Conservation (phyloP, 2,113 vertebrate species). For the Hirundichthys speculiger region DNA sequence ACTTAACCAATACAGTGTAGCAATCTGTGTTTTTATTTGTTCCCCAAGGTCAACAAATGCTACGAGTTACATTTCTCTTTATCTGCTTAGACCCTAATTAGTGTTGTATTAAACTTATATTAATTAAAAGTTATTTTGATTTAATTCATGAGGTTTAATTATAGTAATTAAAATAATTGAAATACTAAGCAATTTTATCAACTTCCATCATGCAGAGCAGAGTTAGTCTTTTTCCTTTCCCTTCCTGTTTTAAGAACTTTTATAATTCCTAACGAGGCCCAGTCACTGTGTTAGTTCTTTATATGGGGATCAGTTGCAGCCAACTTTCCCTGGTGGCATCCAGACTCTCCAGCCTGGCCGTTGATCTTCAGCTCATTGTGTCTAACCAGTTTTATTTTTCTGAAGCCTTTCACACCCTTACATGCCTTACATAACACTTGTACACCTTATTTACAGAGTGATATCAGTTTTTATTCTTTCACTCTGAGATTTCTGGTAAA, state of each 20-base stretch:
- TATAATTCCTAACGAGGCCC: constrained; percentile 46
- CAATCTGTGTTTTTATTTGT: background rate
- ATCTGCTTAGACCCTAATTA: background rate
- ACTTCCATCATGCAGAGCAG: constrained; percentile 11
- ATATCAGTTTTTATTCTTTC: constrained; percentile 9
- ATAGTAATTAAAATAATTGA: too few species aligned
- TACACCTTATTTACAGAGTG: constrained; percentile 32
- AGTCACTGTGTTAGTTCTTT: constrained; percentile 36
- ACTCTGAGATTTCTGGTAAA: constrained; percentile 20
- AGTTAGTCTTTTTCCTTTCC: constrained; percentile 23
- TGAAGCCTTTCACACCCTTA: constrained; percentile 31
- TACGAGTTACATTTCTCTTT: background rate
- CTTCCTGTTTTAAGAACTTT: constrained; percentile 14
- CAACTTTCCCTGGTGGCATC: constrained; percentile 17
- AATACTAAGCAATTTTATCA: background rate
- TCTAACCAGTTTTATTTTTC: constrained; percentile 19
- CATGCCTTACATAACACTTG: constrained; percentile 13
- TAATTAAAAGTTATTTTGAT: too few species aligned
- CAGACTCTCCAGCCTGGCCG: constrained; percentile 8
- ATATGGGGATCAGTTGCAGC: constrained; percentile 36
- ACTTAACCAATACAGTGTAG: background rate
- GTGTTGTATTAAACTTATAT: background rate
- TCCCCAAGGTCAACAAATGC: background rate
- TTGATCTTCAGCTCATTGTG: constrained; percentile 8
- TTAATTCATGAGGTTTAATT: too few species aligned